A percentile compares a stretch with the other conserved stretches of the same genome.
These are phyloP conservation scores for Ondatra zibethicus DNA, from an alignment of 2,113 vertebrate species.

Conservation along the genomic window DNA sequence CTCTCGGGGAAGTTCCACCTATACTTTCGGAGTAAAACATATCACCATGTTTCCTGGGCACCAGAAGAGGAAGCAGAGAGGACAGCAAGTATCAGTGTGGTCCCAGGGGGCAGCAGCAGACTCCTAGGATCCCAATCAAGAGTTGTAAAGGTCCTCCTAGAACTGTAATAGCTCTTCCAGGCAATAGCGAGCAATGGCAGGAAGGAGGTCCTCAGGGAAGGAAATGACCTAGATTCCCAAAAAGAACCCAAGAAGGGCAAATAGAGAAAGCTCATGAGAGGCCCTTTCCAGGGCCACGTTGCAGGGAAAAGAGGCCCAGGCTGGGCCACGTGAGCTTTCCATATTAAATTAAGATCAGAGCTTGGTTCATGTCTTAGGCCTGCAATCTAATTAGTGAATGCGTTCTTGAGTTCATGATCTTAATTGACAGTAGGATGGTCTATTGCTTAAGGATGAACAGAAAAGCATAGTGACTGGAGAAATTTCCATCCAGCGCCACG, in stretches of 20 bases:
- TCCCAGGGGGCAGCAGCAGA: not conserved
- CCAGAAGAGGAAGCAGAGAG: not conserved
- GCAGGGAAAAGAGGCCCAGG: not conserved
- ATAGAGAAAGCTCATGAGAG: not conserved
- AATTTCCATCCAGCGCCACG: not conserved
- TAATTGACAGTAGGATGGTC: conserved; percentile 16
- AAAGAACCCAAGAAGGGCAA: not conserved
- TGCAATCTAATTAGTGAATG: conserved; percentile 42
- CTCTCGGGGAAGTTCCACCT: not conserved
- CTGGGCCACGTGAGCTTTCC: not conserved
- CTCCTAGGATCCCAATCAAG: not conserved
- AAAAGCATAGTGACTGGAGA: not conserved
- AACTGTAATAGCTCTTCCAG: not conserved
- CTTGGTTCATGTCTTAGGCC: not conserved
- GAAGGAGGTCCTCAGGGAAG: not conserved
- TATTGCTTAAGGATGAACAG: not conserved
- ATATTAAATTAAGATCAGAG: not conserved
- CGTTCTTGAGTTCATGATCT: not conserved
- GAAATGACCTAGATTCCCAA: not conserved
- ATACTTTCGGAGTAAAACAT: not conserved
- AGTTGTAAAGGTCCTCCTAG: not conserved
- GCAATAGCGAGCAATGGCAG: not conserved
- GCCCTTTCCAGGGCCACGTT: not conserved
- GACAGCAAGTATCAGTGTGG: not conserved
- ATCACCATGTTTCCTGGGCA: not conserved